phyloP scores from a whole-genome alignment of 2,888 invertebrate genomes.

The Pristionchus mayeri region DNA sequence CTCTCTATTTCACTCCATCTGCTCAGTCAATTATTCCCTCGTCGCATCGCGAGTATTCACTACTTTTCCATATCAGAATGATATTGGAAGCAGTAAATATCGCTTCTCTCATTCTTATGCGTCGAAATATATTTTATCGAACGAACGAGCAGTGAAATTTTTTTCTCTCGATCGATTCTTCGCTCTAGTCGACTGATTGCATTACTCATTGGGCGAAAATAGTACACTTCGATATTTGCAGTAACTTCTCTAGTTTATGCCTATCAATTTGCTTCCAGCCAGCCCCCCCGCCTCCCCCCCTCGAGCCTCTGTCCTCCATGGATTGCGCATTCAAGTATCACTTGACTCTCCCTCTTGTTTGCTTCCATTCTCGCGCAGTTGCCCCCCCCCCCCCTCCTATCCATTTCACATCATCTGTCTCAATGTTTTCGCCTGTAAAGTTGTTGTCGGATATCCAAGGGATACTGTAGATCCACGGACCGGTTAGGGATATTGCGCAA shows the following conservation, averaged over 20 bases:
- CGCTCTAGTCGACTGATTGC: too few species aligned
- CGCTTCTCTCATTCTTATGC: too few species aligned
- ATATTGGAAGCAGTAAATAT: too few species aligned
- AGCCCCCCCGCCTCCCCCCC: neutral
- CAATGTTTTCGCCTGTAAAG: neutral
- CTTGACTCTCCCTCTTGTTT: conserved; percentile 1
- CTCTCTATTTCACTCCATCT: neutral
- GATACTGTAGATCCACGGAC: conserved; percentile 23
- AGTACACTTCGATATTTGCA: too few species aligned
- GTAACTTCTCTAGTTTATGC: too few species aligned
- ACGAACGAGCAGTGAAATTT: too few species aligned
- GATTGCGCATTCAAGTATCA: conserved; percentile 20
- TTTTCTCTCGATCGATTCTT: too few species aligned
- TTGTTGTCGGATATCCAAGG: neutral
- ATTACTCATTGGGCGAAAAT: too few species aligned
- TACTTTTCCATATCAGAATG: too few species aligned
- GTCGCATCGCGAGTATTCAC: too few species aligned
- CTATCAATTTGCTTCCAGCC: neutral
- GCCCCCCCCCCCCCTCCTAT: neutral
- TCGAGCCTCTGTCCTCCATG: neutral
- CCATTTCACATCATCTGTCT: neutral
- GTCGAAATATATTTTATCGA: too few species aligned
- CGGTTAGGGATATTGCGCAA: too few species aligned
- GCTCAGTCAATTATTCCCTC: neutral
- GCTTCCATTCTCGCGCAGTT: conserved; percentile 31